Evolutionary conservation across 2,113 vertebrate genomes (phyloP).

Genomic region (Apodemus speciosus): DNA sequence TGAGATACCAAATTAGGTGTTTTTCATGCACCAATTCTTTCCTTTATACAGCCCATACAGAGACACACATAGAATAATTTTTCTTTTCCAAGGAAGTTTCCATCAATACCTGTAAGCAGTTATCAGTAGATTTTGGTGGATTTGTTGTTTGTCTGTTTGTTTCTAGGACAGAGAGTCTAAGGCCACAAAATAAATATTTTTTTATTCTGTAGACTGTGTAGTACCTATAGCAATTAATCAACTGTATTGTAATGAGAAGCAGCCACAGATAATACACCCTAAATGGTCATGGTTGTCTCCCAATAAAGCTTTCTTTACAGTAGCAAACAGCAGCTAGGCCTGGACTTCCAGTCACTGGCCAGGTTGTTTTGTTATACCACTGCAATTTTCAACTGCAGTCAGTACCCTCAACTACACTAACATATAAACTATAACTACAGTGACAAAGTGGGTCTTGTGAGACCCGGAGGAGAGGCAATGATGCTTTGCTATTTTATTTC

Average conservation of each 20-base stretch:
- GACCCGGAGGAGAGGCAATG: not conserved
- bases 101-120: not conserved
- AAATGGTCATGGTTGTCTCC: not conserved
- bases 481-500: not conserved
- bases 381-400: not conserved
- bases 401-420: not conserved
- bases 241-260: not conserved
- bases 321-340: not conserved
- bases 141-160: too few species aligned
- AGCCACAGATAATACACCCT: not conserved
- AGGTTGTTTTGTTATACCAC: not conserved
- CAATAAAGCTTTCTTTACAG: conserved; percentile 31
- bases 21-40: not conserved
- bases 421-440: not conserved
- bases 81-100: not conserved
- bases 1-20: not conserved
- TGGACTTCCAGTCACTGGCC: not conserved
- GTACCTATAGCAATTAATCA: conserved; percentile 5
- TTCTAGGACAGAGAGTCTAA: not conserved
- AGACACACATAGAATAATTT: not conserved
- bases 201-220: not conserved
- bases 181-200: conserved; percentile 3
- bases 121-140: not conserved
- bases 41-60: not conserved
- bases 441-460: not conserved